Evolutionary conservation across 2,797 vertebrate genomes (phyloP), one percentile per base, ranked within the genome.

Genomic region (Crypturellus tataupa): DNA sequence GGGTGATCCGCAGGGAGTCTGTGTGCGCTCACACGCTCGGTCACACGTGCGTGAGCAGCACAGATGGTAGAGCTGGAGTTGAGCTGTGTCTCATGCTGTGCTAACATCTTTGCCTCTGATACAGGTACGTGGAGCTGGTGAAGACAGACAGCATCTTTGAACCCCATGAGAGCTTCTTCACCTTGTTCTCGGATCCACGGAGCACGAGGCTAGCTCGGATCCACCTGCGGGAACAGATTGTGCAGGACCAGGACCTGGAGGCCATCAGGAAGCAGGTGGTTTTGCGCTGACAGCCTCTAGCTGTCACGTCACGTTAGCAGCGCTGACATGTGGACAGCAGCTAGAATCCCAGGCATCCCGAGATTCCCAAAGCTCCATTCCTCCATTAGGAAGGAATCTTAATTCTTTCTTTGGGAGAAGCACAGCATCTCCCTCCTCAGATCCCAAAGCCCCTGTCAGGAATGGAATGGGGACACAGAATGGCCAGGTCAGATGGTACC

Each of bases 121-220:
- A 17, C 97, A 99, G 99, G 94, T 99, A 99, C 1, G 99, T 99
- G 98, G 99, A 99, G 92, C 93, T 99, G 97, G 98, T 99, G 77
- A 99, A 99, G 60, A 98, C 99, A 1, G 99, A 99, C 97, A 99
- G 98, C 90, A 98, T 98, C 97, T 99, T 99, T 82, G 98, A 99
- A 85, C 98, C 98, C n/a, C 98, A 99, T 6, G 99, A 99, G 62
- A 99, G 98, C 89, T 99, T 99, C 97, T 99, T 99, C 97, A 99
- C 98, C 84, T 98, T 99, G 9, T 99, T 99, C 97, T 98, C 99
- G 0, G 99, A 99, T 89, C 99, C 99, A 4, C 98, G 99, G 62
- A 99, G 98, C 98, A 99, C 99, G 64, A 98, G 99, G 73, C 98
- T 99, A 49, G 99, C 98, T 67, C 98, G 99, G 37, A 98, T 99